Conservation (phyloP, 2,113 vertebrate species). For the Brevimyrus niger region DNA sequence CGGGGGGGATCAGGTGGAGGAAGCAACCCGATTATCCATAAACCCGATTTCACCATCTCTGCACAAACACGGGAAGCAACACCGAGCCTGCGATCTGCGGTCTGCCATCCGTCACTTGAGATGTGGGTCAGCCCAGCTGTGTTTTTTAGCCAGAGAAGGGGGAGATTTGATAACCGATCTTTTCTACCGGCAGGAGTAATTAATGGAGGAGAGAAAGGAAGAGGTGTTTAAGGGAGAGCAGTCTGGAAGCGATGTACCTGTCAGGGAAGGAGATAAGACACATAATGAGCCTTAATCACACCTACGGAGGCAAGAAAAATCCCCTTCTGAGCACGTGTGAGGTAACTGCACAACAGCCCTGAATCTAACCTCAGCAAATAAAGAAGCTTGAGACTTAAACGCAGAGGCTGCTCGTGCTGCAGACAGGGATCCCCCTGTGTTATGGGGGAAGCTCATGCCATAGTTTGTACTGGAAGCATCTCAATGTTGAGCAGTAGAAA, state of each 20-base stretch:
- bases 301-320: not conserved
- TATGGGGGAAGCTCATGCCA: not conserved
- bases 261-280: not conserved
- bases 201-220: not conserved
- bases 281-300: not conserved
- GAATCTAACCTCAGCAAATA: too few species aligned
- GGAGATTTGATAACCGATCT: not conserved
- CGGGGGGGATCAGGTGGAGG: not conserved
- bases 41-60: not conserved
- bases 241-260: not conserved
- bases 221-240: not conserved
- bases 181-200: not conserved
- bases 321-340: not conserved
- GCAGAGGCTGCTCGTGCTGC: not conserved
- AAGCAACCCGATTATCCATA: not conserved
- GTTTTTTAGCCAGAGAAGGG: not conserved
- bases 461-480: not conserved
- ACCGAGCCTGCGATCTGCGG: not conserved
- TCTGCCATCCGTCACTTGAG: not conserved
- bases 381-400: not conserved
- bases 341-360: not conserved
- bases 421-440: too few species aligned
- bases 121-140: not conserved
- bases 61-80: not conserved
- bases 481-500: not conserved